Percentiles rank a stretch among this genome's conserved stretches.
Conservation (phyloP, 2,797 vertebrate species). For the Avahi laniger region DNA sequence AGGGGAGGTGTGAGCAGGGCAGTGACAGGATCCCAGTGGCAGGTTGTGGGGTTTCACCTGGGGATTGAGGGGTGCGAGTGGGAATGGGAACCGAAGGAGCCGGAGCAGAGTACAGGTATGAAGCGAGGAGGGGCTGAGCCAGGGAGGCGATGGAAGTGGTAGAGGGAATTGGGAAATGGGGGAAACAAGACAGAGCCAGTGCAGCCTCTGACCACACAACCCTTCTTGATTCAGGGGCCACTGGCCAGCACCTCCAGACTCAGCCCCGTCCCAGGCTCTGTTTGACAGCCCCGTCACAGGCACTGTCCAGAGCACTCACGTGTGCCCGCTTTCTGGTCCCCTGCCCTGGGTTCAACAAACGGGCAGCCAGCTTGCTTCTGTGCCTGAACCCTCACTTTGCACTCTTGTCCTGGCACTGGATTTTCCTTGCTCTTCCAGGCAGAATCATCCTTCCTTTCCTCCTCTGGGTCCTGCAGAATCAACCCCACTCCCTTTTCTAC, state of each 20-base stretch:
- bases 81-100: background rate
- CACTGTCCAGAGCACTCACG: background rate
- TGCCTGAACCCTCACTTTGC: background rate
- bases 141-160: accelerated
- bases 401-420: background rate
- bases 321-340: background rate
- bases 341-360: background rate
- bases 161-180: background rate
- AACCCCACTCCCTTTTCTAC: background rate
- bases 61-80: background rate
- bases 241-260: background rate
- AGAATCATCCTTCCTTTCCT: background rate
- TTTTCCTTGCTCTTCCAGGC: background rate
- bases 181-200: background rate
- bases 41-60: background rate
- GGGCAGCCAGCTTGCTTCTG: background rate
- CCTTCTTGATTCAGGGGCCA: background rate
- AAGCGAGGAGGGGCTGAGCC: background rate
- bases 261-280: background rate
- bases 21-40: background rate
- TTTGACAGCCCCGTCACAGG: background rate
- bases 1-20: background rate
- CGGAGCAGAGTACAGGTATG: background rate
- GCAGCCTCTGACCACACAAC: background rate
- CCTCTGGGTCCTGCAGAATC: background rate